phyloP scores from a whole-genome alignment of 1,140 invertebrate genomes.

The Micrasema minimum region DNA sequence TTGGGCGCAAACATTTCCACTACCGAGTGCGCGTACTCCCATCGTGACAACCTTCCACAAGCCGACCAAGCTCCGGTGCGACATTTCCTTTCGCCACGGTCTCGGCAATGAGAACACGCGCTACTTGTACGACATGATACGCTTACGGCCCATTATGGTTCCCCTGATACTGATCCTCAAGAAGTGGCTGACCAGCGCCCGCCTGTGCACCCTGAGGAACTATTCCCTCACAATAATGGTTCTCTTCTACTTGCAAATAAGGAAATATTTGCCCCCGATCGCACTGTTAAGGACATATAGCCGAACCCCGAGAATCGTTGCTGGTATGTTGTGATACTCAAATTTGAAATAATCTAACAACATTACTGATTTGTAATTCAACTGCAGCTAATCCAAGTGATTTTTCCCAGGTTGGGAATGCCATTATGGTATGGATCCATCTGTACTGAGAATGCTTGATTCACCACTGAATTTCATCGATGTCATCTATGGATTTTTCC shows the following conservation, averaged over 20 bases:
- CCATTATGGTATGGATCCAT: constrained; percentile 47
- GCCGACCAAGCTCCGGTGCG: constrained; percentile 63
- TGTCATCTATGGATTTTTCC: constrained; percentile 56
- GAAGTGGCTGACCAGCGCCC: constrained; percentile 63
- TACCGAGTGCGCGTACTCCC: constrained; percentile 66
- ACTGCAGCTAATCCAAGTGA: neutral
- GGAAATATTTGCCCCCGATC: constrained; percentile 54
- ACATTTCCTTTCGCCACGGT: constrained; percentile 69
- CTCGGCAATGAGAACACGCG: constrained; percentile 68
- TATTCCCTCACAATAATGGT: constrained; percentile 62
- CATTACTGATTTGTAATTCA: too few species aligned
- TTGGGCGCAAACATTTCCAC: constrained; percentile 56
- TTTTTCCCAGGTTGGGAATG: constrained; percentile 57
- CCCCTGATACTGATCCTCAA: constrained; percentile 63
- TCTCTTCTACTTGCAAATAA: constrained; percentile 61
- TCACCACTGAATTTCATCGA: constrained; percentile 42
- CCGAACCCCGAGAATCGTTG: neutral
- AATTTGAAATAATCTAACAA: too few species aligned
- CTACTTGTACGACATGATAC: constrained; percentile 61
- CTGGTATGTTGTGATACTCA: constrained; percentile 8
- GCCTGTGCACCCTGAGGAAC: constrained; percentile 59
- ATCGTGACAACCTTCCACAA: constrained; percentile 68
- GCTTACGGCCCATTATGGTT: constrained; percentile 57
- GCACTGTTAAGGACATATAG: neutral
- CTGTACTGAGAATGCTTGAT: constrained; percentile 48